Conservation (phyloP, 1,140 invertebrate genomes). For the Drosophila aff. region DNA sequence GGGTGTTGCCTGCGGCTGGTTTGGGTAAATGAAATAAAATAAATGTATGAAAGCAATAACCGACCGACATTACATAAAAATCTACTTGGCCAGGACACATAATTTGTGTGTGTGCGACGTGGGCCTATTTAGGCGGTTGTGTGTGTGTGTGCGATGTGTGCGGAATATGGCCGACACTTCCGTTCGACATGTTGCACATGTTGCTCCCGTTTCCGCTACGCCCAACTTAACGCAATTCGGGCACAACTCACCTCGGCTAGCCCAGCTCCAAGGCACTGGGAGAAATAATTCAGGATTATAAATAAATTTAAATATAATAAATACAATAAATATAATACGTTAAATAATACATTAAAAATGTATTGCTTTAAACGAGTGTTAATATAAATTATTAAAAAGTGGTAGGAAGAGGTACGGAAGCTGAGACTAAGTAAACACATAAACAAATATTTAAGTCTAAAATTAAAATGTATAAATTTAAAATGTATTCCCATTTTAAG, state of each 20-base stretch:
- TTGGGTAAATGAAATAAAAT: constrained; percentile 77
- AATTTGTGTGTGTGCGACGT: constrained; percentile 70
- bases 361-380: no score
- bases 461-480: not conserved
- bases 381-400: no score
- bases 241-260: constrained; percentile 23
- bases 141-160: constrained; percentile 57
- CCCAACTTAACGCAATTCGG: constrained; percentile 25
- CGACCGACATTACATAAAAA: constrained; percentile 83
- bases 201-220: constrained; percentile 77
- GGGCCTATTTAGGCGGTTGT: constrained; percentile 68
- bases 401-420: not conserved
- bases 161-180: constrained; percentile 81
- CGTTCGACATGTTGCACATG: constrained; percentile 83
- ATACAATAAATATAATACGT: not conserved
- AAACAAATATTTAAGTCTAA: not conserved
- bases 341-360: not conserved
- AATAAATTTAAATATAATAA: not conserved
- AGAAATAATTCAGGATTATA: not conserved
- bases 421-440: not conserved
- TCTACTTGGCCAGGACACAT: constrained; percentile 76
- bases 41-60: constrained; percentile 83
- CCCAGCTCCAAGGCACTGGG: not conserved
- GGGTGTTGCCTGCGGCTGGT: constrained; percentile 25
- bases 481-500: no score